Base-by-base conservation (phyloP, 2,888 invertebrate genomes). In the Pherbina coryleti region DNA sequence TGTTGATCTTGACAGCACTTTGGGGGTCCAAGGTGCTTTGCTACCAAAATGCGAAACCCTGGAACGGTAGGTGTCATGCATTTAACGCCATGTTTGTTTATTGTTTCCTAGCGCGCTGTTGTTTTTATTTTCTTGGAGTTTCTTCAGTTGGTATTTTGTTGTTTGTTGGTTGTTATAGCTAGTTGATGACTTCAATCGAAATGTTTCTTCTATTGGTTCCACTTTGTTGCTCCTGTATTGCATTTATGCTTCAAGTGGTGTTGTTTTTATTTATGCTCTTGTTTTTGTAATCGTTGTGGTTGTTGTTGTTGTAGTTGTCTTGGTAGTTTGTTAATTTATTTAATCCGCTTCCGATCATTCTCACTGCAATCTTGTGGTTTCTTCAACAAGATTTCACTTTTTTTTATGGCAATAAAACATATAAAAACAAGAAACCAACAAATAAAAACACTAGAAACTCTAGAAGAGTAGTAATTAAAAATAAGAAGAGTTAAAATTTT, bases 181-280 rank as follows among this genome's bases (percentile, higher is more conserved):
- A 19, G 53, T n/a, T 51, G 28, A 53, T n/a, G 31, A 19, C 57
- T 74, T 74, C 25, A 31, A 64, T 55, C 37, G 53, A 53, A 19
- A 51, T 60, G 60, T 44, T 62, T 17, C 49, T 34, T 64, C 31
- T 34, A 22, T 75, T 53, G 53, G 57, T 66, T 67, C 66, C 75
- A 66, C 66, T 66, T 75, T 73, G 60, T 17, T 73, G 60, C 73
- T 19, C 34, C 53, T 55, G 44, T 44, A n/a, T n/a, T n/a, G 62
- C 60, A 60, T 57, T 60, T n/a, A 44, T 34, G 70, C 53, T 70
- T 70, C n/a, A 53, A 34, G 37, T 44, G 17, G n/a, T 19, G 71
- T 55, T 71, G 14, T 71, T 34, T 28, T 31, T 71, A 9, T 53
- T 70, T 7, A 28, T 70, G 67, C 19, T 67, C 4, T 44, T 22